Evolutionary conservation across 2,888 invertebrate species (phyloP), one percentile per base, ranked within the genome.

Genomic region (Linnaemya vulpina): DNA sequence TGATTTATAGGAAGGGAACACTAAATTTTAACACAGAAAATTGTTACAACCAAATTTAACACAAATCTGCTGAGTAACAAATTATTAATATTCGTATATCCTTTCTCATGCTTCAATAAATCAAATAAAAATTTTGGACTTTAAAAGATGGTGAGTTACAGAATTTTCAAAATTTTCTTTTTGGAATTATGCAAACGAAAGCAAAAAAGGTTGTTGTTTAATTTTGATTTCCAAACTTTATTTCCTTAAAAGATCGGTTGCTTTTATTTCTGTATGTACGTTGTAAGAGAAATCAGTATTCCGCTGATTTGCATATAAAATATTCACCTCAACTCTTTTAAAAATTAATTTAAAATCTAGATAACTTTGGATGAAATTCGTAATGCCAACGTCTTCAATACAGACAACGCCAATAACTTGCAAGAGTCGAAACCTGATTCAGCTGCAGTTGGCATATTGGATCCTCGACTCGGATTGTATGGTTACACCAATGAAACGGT

Each of bases 401-500:
- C 88, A 20, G 82, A 86, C n/a, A 87, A 89, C 13, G 86, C 74
- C 9, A 87, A 80, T 15, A 88, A 87, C 49, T 83, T 84, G 30
- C 68, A 82, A 1, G 87, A 88, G 84, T 11, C 40, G 1, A 65
- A 30, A 7, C 80, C 81, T 2, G 83, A 84, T 60, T 87, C 89
- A 1, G 91, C 93, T 4, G 93, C 93, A 38, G 87, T 88, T 81
- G 95, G 95, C 0, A 92, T 96, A 15, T 93, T 94, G 0, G 99
- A 99, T 93, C 95, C 96, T 79, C 94, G 99, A 46, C 94, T 99
- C 53, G 95, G 97, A 1, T 94, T 99, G 85, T 99, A 96, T 92
- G 97, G 97, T 67, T 99, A 98, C 93, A 98, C 98, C 0, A 95
- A 97, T 46, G 99, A 99, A 93, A 97, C 98, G 0, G 96, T 99